These are phyloP conservation scores for Cerastoderma edule DNA, from an alignment of 2,888 invertebrate genomes.

Conservation along the genomic window DNA sequence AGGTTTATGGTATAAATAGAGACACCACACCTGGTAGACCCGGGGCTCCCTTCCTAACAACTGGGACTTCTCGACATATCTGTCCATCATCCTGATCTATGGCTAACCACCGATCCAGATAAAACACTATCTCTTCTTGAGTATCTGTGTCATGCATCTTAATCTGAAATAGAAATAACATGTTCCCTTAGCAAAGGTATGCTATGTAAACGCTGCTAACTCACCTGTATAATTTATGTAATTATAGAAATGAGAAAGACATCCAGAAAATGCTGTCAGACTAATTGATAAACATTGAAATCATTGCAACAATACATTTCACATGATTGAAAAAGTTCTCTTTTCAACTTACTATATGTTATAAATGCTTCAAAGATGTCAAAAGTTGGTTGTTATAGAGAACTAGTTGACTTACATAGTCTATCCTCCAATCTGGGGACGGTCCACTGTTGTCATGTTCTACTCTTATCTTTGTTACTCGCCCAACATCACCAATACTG, in stretches of 20 bases:
- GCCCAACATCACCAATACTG: constrained; percentile 75
- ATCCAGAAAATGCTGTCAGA: too few relatives aligned
- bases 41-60: constrained; percentile 62
- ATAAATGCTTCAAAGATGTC: too few relatives aligned
- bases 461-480: constrained; percentile 78
- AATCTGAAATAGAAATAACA: constrained; percentile 66
- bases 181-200: too few relatives aligned
- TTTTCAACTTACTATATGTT: too few relatives aligned
- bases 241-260: too few relatives aligned
- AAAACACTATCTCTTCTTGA: constrained; percentile 72
- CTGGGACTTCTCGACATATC: constrained; percentile 74
- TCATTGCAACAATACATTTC: too few relatives aligned
- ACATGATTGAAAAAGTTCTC: too few relatives aligned
- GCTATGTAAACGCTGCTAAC: too few relatives aligned
- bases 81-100: constrained; percentile 75
- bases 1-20: too few relatives aligned
- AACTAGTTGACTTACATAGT: constrained; percentile 73
- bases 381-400: too few relatives aligned
- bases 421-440: constrained; percentile 76
- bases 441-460: constrained; percentile 75
- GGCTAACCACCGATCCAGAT: constrained; percentile 78
- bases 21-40: constrained; percentile 72
- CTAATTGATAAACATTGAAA: too few relatives aligned
- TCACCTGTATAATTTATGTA: too few relatives aligned
- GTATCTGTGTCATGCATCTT: constrained; percentile 71